Evolutionary conservation across 1,140 invertebrate species (phyloP).

Genomic region (Trichonephila inaurata): DNA sequence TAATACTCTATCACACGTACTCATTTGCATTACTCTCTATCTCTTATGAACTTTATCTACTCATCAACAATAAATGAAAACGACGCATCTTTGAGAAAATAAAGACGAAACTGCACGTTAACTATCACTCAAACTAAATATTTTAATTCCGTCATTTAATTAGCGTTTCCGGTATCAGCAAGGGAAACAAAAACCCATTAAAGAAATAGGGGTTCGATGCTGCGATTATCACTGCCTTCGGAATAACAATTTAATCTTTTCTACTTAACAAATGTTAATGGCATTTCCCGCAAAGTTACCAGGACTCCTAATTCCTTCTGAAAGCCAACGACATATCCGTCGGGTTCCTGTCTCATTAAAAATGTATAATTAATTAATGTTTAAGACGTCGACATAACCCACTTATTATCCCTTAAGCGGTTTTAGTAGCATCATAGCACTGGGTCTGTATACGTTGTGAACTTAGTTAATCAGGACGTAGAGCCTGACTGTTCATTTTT

Average conservation of each 20-base stretch:
- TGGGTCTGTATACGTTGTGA: constrained; percentile 7
- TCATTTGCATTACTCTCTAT: no score
- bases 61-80: no score
- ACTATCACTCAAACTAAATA: neutral
- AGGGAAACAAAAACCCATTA: constrained; percentile 46
- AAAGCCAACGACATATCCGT: constrained; percentile 10
- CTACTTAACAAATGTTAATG: constrained; percentile 36
- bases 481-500: constrained; percentile 59
- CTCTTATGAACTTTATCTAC: no score
- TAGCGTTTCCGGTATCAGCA: constrained; percentile 1
- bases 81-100: neutral
- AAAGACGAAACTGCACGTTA: neutral
- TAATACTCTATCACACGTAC: no score
- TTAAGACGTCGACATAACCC: constrained; percentile 59
- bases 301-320: constrained; percentile 40
- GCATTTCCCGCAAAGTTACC: neutral
- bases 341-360: constrained; percentile 52
- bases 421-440: constrained; percentile 35
- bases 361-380: constrained; percentile 72
- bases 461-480: constrained; percentile 64
- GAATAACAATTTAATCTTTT: constrained; percentile 39
- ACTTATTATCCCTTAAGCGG: constrained; percentile 72
- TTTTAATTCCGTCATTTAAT: constrained; percentile 14
- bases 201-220: constrained; percentile 37
- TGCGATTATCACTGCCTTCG: constrained; percentile 27